phyloP scores from a whole-genome alignment of 1,140 invertebrate species.

The Mylabris phalerata region DNA sequence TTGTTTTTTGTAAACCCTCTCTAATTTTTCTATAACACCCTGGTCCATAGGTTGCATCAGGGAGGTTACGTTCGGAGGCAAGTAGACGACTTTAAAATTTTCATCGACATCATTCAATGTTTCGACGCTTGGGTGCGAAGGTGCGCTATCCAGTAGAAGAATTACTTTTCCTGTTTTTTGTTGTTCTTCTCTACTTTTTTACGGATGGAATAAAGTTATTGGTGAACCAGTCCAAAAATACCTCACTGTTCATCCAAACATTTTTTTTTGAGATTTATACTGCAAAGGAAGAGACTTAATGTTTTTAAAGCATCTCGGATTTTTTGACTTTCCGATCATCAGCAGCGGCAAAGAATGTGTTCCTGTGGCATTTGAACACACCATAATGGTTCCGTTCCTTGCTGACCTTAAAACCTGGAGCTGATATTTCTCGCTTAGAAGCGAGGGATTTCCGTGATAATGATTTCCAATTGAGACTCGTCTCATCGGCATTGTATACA shows the following conservation, averaged over 20 bases:
- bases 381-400: neutral
- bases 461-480: slow-evolving; percentile 37
- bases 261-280: slow-evolving; percentile 33
- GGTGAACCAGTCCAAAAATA: slow-evolving; percentile 40
- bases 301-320: slow-evolving; percentile 28
- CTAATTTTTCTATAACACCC: slow-evolving; percentile 41
- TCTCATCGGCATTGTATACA: slow-evolving; percentile 41
- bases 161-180: slow-evolving; percentile 35
- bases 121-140: slow-evolving; percentile 24
- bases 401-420: slow-evolving; percentile 3
- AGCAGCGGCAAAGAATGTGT: too few relatives aligned
- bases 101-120: slow-evolving; percentile 20
- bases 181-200: slow-evolving; percentile 28
- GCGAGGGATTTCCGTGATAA: slow-evolving; percentile 36
- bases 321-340: too few relatives aligned
- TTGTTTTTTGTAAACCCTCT: neutral
- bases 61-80: slow-evolving; percentile 44
- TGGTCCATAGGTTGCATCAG: slow-evolving; percentile 47
- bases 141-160: slow-evolving; percentile 39
- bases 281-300: slow-evolving; percentile 34
- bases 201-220: slow-evolving; percentile 34
- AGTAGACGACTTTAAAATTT: slow-evolving; percentile 28
- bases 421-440: slow-evolving; percentile 29
- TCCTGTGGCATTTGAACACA: slow-evolving; percentile 30
- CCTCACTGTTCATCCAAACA: slow-evolving; percentile 32